Conservation (phyloP, 2,888 invertebrate species). For the Linnaemya tessellans region DNA sequence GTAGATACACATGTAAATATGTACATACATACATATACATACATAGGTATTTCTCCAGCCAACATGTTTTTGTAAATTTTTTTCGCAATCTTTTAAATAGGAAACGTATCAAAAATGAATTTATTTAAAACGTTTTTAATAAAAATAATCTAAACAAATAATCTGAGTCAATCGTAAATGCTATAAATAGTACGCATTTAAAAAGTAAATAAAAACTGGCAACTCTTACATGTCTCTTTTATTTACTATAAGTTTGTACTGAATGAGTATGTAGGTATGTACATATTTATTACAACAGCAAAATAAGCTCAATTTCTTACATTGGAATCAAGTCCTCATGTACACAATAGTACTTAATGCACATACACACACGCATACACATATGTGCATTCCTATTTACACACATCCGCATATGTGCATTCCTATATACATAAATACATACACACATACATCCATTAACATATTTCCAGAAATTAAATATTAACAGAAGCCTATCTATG, state of each 20-base stretch:
- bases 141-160: too few relatives aligned
- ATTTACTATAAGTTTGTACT: background rate
- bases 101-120: too few relatives aligned
- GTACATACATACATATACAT: too few relatives aligned
- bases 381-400: conserved; percentile 5
- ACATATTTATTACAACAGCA: conserved; percentile 11
- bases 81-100: too few relatives aligned
- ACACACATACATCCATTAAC: background rate
- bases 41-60: too few relatives aligned
- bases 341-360: background rate
- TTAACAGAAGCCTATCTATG: background rate
- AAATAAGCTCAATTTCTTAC: conserved; percentile 16
- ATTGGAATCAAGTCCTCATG: conserved; percentile 28
- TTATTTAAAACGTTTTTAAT: too few relatives aligned
- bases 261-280: too few relatives aligned
- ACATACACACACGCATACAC: background rate
- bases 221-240: background rate
- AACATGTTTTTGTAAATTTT: too few relatives aligned
- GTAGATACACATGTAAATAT: too few relatives aligned
- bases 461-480: conserved; percentile 40
- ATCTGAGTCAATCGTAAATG: too few relatives aligned
- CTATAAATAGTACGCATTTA: background rate
- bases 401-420: background rate
- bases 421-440: background rate
- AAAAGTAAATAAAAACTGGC: background rate